These are phyloP conservation scores for Cordilura impudica DNA, from an alignment of 2,888 invertebrate genomes.

Conservation along the genomic window DNA sequence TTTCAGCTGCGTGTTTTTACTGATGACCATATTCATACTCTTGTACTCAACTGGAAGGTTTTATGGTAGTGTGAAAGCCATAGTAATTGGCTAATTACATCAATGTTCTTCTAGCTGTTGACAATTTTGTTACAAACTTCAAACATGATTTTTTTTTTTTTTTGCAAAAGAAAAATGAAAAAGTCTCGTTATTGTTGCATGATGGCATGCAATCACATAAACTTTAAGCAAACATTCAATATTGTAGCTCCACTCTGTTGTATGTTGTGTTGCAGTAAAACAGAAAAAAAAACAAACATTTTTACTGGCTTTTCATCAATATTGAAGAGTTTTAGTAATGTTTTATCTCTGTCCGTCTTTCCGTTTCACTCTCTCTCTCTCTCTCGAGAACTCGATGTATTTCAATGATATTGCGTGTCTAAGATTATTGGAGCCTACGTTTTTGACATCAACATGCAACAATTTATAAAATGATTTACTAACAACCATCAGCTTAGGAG, in stretches of 20 bases:
- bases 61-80: slow-evolving; percentile 70
- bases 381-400: neutral
- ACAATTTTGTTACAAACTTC: slow-evolving; percentile 59
- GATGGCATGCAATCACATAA: slow-evolving; percentile 55
- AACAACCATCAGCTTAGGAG: neutral
- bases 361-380: neutral
- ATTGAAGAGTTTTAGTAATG: neutral
- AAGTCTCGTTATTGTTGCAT: slow-evolving; percentile 50
- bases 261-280: slow-evolving; percentile 9
- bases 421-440: slow-evolving; percentile 56
- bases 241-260: slow-evolving; percentile 26
- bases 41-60: slow-evolving; percentile 22
- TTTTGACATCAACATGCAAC: slow-evolving; percentile 60
- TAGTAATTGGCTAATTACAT: slow-evolving; percentile 73
- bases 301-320: slow-evolving; percentile 9
- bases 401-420: slow-evolving; percentile 43
- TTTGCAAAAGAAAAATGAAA: slow-evolving; percentile 3
- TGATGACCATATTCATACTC: slow-evolving; percentile 23
- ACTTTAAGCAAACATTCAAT: slow-evolving; percentile 41
- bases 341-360: slow-evolving; percentile 4
- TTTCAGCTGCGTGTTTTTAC: neutral
- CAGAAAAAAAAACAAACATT: slow-evolving; percentile 4
- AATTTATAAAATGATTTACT: slow-evolving; percentile 56
- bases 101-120: slow-evolving; percentile 59
- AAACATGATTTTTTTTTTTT: slow-evolving; percentile 40